Base-by-base conservation (phyloP, 1,140 invertebrate species). In the Dreissena polymorpha region DNA sequence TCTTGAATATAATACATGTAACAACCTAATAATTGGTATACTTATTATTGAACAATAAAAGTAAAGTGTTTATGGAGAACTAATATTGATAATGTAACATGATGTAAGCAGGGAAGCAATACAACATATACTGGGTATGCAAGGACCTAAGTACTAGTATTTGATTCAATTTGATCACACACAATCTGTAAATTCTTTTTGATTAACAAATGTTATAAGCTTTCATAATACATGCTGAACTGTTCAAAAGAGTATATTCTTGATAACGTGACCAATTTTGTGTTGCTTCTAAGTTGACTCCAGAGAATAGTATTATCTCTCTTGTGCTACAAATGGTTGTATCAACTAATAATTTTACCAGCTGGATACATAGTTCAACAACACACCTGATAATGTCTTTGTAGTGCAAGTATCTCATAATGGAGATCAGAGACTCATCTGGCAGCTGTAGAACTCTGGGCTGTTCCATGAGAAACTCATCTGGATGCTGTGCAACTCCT, bases 381-480 rank as follows among this genome's bases (percentile, higher is more conserved):
- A 8, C 39, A 39, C 39, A 72, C 73, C 27, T 50, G 29, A 18
- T 25, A 10, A 75, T 13, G 64, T 83, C 81, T 27, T 27, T 64
- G 29, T 83, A 83, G 51, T 83, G 55, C 10, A 75, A 57, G 69
- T 29, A 60, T 64, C 73, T 25, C 6, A 75, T 14, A 50, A 76
- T 60, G 21, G 21, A 70, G n/a, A 83, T 21, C 67, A 83, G 25
- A 12, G 65, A 83, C 25, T 83, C 72, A 76, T 83, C 74, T 23
- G 72, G 74, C 25, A 83, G 50, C 10, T 27, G 27, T n/a, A 76
- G 23, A 75, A 60, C 23, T 14, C 29, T 18, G 6, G 57, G 16
- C 57, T 5, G 39, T 39, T 2, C 2, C 39, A 39, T 39, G 39
- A 5, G 39, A 39, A 39, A 39, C 39, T 39, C 39, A 39, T 39